These are phyloP conservation scores for Drosophila nasuta DNA, from an alignment of 1,140 invertebrate genomes.

Conservation along the genomic window DNA sequence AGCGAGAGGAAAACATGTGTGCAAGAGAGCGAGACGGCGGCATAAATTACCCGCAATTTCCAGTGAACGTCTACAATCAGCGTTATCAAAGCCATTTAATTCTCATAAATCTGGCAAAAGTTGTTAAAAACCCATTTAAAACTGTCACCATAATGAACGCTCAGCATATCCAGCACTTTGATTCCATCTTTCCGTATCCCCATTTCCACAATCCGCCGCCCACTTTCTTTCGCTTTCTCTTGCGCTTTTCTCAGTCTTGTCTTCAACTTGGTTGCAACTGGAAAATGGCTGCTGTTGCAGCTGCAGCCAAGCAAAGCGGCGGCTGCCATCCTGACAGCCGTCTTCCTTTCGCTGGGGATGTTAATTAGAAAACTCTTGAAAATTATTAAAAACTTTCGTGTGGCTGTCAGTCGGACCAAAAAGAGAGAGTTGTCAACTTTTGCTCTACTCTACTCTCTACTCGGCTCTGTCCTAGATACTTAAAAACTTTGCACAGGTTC, in stretches of 20 bases:
- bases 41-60: constrained; percentile 59
- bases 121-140: constrained; percentile 81
- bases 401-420: constrained; percentile 39
- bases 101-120: constrained; percentile 72
- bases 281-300: constrained; percentile 17
- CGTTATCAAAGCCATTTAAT: constrained; percentile 77
- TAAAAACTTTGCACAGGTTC: constrained; percentile 26
- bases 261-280: constrained; percentile 12
- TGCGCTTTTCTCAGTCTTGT: background rate
- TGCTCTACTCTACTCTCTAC: background rate
- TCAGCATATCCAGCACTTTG: constrained; percentile 56
- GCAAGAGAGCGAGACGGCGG: background rate
- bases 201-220: background rate
- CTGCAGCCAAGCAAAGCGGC: constrained; percentile 28
- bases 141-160: constrained; percentile 72
- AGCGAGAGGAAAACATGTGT: background rate
- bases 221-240: background rate
- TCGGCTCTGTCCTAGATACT: constrained; percentile 24
- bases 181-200: constrained; percentile 30
- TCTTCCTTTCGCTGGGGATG: constrained; percentile 54
- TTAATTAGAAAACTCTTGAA: constrained; percentile 83
- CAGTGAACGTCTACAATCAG: constrained; percentile 54
- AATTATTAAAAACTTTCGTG: constrained; percentile 80
- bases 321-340: constrained; percentile 15
- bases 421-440: constrained; percentile 44